Conservation (phyloP, 92 coral and sea anemone species). For the Ricordea florida region DNA sequence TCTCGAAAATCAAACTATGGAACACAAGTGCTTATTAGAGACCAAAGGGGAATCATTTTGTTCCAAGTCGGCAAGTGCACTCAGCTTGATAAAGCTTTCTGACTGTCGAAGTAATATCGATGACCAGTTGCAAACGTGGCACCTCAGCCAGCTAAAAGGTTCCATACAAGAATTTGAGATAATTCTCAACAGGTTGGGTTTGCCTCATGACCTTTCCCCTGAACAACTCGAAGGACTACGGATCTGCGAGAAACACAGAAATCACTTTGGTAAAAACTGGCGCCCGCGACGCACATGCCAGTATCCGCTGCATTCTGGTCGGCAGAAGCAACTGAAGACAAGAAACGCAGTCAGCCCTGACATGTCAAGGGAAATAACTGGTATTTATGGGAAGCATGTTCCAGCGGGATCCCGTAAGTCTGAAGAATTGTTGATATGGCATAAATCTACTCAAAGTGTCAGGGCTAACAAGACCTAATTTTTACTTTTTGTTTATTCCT, state of each 20-base stretch:
- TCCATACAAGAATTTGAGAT: constrained; percentile 50
- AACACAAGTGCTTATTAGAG: constrained; percentile 37
- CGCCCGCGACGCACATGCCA: constrained; percentile 64
- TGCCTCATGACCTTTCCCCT: constrained; percentile 45
- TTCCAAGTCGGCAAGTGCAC: constrained; percentile 5
- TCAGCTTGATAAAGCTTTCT: constrained; percentile 30
- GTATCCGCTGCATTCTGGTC: constrained; percentile 63
- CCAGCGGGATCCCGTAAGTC: constrained; percentile 71
- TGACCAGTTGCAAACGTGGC: constrained; percentile 7
- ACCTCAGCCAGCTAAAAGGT: constrained; percentile 16
- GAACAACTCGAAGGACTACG: constrained; percentile 53
- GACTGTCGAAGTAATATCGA: constrained; percentile 33
- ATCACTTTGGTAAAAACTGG: constrained; percentile 58
- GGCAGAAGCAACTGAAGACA: constrained; percentile 47
- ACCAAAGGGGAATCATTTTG: constrained; percentile 32
- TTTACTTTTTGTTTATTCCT: too few relatives aligned
- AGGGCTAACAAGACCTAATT: too few relatives aligned
- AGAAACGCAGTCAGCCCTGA: constrained; percentile 46
- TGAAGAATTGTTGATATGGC: not conserved
- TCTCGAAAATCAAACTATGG: too few relatives aligned
- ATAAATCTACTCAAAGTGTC: not conserved
- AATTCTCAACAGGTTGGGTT: constrained; percentile 53
- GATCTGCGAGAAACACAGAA: constrained; percentile 66
- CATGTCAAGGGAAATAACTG: constrained; percentile 58
- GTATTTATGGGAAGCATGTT: constrained; percentile 46